A percentile compares a stretch with the other conserved stretches of the same genome.
These are phyloP conservation scores for Melikaiella ostensackeni DNA, from an alignment of 2,888 invertebrate species.

Conservation along the genomic window DNA sequence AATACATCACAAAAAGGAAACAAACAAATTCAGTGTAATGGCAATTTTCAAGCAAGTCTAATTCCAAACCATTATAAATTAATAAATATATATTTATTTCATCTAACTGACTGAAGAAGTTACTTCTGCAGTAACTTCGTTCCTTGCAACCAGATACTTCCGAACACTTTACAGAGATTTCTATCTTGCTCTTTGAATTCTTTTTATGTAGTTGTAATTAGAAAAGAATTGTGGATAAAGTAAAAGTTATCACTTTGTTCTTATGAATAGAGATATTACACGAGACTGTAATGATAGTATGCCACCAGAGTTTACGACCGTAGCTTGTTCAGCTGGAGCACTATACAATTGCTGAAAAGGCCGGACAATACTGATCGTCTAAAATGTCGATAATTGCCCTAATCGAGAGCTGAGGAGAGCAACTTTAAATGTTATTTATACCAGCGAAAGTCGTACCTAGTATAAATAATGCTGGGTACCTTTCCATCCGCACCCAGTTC, in stretches of 20 bases:
- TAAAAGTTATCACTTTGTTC: neutral
- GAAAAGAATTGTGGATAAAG: neutral
- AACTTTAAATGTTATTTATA: constrained; percentile 58
- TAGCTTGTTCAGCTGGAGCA: neutral
- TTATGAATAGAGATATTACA: neutral
- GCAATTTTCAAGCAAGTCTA: too few species aligned
- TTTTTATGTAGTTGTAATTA: neutral
- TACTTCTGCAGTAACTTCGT: neutral
- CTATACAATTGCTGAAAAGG: neutral
- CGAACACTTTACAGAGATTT: neutral
- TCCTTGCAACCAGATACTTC: neutral
- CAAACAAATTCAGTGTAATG: too few species aligned
- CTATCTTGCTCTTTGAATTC: neutral
- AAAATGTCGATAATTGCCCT: constrained; percentile 45
- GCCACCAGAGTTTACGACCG: constrained; percentile 22
- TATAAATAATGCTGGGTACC: constrained; percentile 71
- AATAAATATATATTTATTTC: neutral
- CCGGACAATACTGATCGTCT: constrained; percentile 39
- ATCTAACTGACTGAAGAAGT: neutral
- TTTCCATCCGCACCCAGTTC: constrained; percentile 63
- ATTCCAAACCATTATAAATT: too few species aligned
- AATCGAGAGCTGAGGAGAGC: constrained; percentile 36
- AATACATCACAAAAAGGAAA: too few species aligned
- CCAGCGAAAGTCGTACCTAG: constrained; percentile 69
- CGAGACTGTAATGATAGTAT: neutral